Base-by-base conservation (phyloP, 2,888 invertebrate genomes). In the Drosophila putrida region DNA sequence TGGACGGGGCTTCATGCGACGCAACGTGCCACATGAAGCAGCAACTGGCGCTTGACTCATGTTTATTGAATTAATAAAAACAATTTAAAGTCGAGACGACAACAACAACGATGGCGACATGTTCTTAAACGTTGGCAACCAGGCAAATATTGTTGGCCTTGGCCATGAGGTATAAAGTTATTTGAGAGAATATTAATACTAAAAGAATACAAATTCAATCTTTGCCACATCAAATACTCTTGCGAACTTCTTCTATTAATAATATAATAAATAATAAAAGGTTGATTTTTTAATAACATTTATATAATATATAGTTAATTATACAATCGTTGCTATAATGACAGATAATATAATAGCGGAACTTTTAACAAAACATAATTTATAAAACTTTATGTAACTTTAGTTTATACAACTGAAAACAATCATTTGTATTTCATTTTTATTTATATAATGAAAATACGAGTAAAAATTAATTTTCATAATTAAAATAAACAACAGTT, bases 51-150 rank as follows among this genome's bases (percentile, higher is more conserved):
- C 68, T 61, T 71, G 63, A 71, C 61, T 77, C 63, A 71, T 74
- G 74, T 51, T 74, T 74, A 77, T 64, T 77, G 63, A 74, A 77
- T 74, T 74, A 74, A 67, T 77, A 61, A 71, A 77, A 75, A 69
- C 60, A 72, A 64, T 75, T 68, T 68, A 31, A 61, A 72, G 57
- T 60, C 49, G 49, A 58, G 54, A 69, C 65, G 33, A 51, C 39
- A 38, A 46, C 39, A 38, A 46, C 53, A 38, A 10, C 44, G 44
- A 27, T 50, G 20, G 41, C n/a, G 35, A 44, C 41, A 25, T 28
- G 47, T 51, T 28, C 20, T 38, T 33, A 15, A 47, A 50, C 55
- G 15, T 46, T 39, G 39, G 47, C 62, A 70, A 66, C 55, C 39
- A 55, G 43, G 31, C 41, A 9, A 28, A 8, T 28, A 9, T 43